Conservation (phyloP, 2,888 invertebrate genomes). For the Lithophane ornitopus region DNA sequence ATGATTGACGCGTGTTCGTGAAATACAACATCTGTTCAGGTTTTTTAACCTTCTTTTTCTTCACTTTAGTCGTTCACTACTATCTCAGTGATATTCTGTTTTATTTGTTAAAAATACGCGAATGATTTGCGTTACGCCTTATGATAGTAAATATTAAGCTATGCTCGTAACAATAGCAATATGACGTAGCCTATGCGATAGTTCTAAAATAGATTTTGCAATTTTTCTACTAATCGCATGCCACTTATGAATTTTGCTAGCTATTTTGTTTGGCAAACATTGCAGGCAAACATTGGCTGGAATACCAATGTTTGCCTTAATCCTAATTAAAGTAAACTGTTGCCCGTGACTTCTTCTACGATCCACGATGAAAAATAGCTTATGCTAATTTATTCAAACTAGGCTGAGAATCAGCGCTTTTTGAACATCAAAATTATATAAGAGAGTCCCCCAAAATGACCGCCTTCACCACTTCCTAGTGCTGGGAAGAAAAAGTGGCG, state of each 20-base stretch:
- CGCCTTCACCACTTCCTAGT: no score
- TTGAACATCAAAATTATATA: no score
- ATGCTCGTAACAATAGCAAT: not conserved
- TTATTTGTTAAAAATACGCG: not conserved
- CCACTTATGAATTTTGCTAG: not conserved
- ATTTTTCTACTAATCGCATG: not conserved
- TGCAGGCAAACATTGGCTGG: no score
- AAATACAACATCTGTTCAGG: not conserved
- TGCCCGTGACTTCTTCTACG: no score
- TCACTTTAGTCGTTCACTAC: not conserved
- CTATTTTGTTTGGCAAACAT: slow-evolving; percentile 7
- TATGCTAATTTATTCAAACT: no score
- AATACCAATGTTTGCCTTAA: not conserved
- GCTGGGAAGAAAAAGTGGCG: no score
- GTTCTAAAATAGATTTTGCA: no score
- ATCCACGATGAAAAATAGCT: no score
- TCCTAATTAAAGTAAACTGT: no score
- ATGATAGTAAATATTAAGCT: not conserved
- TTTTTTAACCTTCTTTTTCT: not conserved
- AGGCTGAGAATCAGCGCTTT: no score
- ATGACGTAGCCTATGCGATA: not conserved
- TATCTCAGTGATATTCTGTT: not conserved
- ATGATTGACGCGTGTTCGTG: not conserved
- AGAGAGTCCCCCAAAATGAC: no score
- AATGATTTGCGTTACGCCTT: no score